Base-by-base conservation (phyloP, 1,140 invertebrate genomes). In the Drosophila tristis region DNA sequence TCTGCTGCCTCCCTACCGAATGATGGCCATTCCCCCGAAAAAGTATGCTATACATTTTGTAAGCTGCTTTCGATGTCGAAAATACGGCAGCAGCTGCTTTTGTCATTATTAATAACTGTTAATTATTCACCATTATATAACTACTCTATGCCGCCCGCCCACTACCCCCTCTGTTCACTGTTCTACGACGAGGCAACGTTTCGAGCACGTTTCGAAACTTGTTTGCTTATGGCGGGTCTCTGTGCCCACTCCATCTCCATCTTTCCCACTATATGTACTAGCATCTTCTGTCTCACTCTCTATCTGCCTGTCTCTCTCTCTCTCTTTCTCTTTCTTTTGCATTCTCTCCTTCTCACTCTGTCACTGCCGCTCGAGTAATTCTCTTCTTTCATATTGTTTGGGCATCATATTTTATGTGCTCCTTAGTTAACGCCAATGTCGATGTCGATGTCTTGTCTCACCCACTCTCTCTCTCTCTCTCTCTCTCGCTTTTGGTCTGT, bases 101-200 rank as follows among this genome's bases (percentile, higher is more conserved):
- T 90, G 86, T 90, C 86, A 86, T 90, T 90, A 90, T 90, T 90
- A 90, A 90, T 90, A 90, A 86, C 86, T 90, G 86, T 90, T 90
- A 90, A 90, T 90, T 90, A 90, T 90, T 90, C 86, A 90, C 81
- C 81, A 90, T 86, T 81, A 90, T 79, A 81, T 39, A 39, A 39
- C 35, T 39, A 39, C 11, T 70, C 81, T 9, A 9, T 9, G 31
- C 20, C 20, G 31, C 8, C 8, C 31, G 2, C 31, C 31, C 29
- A 2, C 0, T 0, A 2, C 8, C 3, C 31, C 8, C 2, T 2
- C 4, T 4, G 2, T 13, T 11, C 11, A 4, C 35, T 13, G 35
- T 4, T 8, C 4, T 13, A 39, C 11, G 4, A 39, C 9, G 11
- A 39, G 20, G 31, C 31, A 9, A 35, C 31, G 4, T 35, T 35